Evolutionary conservation across 2,797 vertebrate species (phyloP).

Genomic region (Tarsius wallacei): DNA sequence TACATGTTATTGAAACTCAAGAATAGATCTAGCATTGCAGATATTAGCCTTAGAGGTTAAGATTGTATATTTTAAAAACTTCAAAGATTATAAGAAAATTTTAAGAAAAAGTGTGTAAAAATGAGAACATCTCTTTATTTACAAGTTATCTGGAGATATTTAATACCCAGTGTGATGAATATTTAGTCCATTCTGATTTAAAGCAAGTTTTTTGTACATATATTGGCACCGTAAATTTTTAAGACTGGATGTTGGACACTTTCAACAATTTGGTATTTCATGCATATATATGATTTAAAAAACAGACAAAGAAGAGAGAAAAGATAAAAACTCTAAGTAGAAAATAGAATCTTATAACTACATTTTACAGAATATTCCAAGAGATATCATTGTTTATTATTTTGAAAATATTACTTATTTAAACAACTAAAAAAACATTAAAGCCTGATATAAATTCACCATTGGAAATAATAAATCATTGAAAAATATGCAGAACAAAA

Average conservation of each 20-base stretch:
- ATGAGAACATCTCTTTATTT: slow-evolving; percentile 59
- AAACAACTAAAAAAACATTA: slow-evolving; percentile 85
- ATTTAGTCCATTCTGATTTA: slow-evolving; percentile 52
- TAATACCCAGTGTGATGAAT: slow-evolving; percentile 41
- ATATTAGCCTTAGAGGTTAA: not conserved
- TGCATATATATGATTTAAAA: slow-evolving; percentile 67
- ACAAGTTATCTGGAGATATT: slow-evolving; percentile 48
- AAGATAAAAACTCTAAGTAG: slow-evolving; percentile 81
- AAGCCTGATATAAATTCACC: slow-evolving; percentile 84
- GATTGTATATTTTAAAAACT: slow-evolving; percentile 25
- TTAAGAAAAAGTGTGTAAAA: slow-evolving; percentile 68
- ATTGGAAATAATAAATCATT: slow-evolving; percentile 84
- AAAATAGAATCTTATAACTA: slow-evolving; percentile 87
- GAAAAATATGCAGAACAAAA: slow-evolving; percentile 85
- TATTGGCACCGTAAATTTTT: slow-evolving; percentile 9
- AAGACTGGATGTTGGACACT: slow-evolving; percentile 16
- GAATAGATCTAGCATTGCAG: not conserved
- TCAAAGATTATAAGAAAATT: slow-evolving; percentile 60
- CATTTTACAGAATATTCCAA: slow-evolving; percentile 86
- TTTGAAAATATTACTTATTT: slow-evolving; percentile 87
- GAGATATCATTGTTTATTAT: slow-evolving; percentile 83
- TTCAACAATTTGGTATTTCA: slow-evolving; percentile 63
- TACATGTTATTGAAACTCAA: slow-evolving; percentile 29
- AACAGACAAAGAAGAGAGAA: slow-evolving; percentile 71
- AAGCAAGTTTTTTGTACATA: slow-evolving; percentile 64